These are phyloP conservation scores for Rafetus swinhoei DNA, from an alignment of 2,113 vertebrate species.

Conservation along the genomic window DNA sequence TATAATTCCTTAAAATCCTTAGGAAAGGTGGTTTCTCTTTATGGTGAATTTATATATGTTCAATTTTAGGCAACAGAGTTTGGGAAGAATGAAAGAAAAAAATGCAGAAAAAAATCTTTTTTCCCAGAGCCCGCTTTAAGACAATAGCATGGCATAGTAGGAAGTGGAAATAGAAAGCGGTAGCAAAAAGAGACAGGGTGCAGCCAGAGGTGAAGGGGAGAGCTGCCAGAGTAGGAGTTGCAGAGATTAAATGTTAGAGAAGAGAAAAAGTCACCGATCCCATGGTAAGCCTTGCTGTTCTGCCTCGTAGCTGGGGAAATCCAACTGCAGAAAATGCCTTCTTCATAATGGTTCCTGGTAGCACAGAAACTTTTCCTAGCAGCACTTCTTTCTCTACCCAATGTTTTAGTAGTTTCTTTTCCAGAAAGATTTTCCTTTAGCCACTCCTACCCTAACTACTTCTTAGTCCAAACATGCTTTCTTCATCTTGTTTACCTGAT, in stretches of 20 bases:
- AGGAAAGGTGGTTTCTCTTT: not conserved
- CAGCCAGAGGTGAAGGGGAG: not conserved
- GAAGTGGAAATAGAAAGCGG: not conserved
- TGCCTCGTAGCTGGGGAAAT: not conserved
- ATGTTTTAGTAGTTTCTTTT: not conserved
- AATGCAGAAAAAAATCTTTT: not conserved
- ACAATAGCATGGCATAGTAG: not conserved
- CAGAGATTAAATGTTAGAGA: not conserved
- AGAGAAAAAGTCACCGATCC: not conserved
- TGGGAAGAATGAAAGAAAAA: not conserved
- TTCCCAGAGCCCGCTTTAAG: not conserved
- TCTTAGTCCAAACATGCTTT: fast-evolving
- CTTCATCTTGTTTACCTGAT: not conserved
- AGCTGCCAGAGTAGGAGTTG: not conserved
- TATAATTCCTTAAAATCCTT: not conserved
- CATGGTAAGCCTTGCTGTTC: not conserved
- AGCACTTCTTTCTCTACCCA: not conserved
- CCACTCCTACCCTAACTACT: not conserved
- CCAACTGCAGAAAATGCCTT: not conserved
- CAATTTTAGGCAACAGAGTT: slow-evolving; percentile 13
- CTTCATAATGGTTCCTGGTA: not conserved
- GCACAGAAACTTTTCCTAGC: not conserved
- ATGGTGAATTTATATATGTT: not conserved
- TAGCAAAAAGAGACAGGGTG: not conserved
- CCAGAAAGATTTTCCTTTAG: not conserved